Evolutionary conservation across 2,797 vertebrate species (phyloP).

Genomic region (Trachurus trachurus): DNA sequence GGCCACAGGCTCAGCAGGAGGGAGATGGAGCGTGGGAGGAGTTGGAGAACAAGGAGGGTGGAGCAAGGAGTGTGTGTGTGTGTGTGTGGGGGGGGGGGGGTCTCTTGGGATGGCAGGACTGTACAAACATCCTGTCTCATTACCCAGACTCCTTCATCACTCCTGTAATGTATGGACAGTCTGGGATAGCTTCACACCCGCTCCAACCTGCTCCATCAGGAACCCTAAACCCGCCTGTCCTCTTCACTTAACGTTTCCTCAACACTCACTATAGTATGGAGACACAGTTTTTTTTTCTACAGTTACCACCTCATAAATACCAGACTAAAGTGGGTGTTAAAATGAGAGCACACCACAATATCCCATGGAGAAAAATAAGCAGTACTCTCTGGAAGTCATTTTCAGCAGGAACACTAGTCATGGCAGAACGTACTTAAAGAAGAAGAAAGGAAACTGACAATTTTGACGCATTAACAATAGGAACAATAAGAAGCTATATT

Average conservation of each 20-base stretch:
- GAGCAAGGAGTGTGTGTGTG: background rate
- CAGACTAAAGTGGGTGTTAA: slow-evolving; percentile 77
- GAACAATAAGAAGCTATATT: slow-evolving; percentile 12
- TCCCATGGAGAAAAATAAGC: slow-evolving; percentile 58
- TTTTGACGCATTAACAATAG: background rate
- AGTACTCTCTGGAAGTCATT: slow-evolving; percentile 53
- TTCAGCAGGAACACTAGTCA: slow-evolving; percentile 39
- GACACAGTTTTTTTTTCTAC: slow-evolving; percentile 38
- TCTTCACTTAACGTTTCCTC: slow-evolving; percentile 60
- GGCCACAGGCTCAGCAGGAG: slow-evolving; percentile 64
- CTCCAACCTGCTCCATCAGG: slow-evolving; percentile 61
- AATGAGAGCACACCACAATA: slow-evolving; percentile 65
- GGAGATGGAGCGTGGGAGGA: slow-evolving; percentile 62
- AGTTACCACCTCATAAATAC: slow-evolving; percentile 82
- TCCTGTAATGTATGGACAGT: slow-evolving; percentile 63
- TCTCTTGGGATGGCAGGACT: slow-evolving; percentile 67
- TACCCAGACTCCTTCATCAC: slow-evolving; percentile 67
- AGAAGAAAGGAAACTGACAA: slow-evolving; percentile 8
- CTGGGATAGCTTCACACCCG: slow-evolving; percentile 47
- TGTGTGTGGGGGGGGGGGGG: background rate
- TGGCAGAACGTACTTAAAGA: slow-evolving; percentile 12
- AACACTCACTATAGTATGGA: slow-evolving; percentile 46
- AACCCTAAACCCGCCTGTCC: slow-evolving; percentile 62
- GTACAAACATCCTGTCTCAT: slow-evolving; percentile 80
- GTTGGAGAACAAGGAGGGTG: slow-evolving; percentile 11